Evolutionary conservation across 2,888 invertebrate species (phyloP).

Genomic region (Thecophora atra): DNA sequence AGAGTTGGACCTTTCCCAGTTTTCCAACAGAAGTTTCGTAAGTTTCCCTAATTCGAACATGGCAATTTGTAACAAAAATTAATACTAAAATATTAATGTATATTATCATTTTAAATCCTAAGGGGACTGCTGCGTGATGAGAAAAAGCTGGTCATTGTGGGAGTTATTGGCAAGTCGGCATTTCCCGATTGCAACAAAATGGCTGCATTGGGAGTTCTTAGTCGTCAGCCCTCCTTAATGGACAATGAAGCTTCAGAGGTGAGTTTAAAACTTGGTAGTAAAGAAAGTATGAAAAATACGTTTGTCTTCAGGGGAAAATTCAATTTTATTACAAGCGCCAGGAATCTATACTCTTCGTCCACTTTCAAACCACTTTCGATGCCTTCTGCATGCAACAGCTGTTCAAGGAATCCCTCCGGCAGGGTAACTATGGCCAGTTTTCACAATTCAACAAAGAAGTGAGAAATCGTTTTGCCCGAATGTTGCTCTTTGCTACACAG

Average conservation of each 20-base stretch:
- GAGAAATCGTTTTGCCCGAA: constrained; percentile 70
- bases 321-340: constrained; percentile 71
- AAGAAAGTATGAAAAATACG: background rate
- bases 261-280: background rate
- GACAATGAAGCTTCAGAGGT: constrained; percentile 53
- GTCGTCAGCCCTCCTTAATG: constrained; percentile 51
- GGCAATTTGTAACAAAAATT: too few species aligned
- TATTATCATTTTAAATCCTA: constrained; percentile 14
- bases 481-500: constrained; percentile 79
- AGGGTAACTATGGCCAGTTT: constrained; percentile 63
- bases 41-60: constrained; percentile 40
- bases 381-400: constrained; percentile 55
- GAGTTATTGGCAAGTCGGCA: constrained; percentile 63
- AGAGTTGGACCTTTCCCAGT: constrained; percentile 55
- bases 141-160: constrained; percentile 59
- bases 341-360: constrained; percentile 68
- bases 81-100: background rate
- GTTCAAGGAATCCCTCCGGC: constrained; percentile 47
- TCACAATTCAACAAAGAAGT: constrained; percentile 58
- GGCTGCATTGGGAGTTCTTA: constrained; percentile 57
- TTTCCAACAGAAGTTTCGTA: constrained; percentile 54
- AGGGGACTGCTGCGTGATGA: constrained; percentile 55
- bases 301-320: constrained; percentile 69
- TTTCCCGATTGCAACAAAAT: constrained; percentile 63
- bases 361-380: constrained; percentile 66